Evolutionary conservation across 2,113 vertebrate genomes (phyloP).

Genomic region (Trochalopteron elliotii): DNA sequence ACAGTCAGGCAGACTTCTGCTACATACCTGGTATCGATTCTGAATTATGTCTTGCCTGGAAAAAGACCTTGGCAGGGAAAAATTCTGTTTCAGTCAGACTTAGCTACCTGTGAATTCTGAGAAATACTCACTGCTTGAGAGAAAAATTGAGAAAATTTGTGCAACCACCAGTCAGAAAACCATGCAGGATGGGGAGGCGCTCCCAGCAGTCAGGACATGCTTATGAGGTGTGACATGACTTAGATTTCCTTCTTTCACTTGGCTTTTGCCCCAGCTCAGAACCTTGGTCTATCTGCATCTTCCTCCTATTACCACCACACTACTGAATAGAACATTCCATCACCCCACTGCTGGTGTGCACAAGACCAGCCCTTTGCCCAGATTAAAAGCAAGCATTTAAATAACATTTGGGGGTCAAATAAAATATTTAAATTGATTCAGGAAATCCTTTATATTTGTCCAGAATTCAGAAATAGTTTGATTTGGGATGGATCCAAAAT

Average conservation of each 20-base stretch:
- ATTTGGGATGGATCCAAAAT: background rate
- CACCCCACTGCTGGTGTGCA: background rate
- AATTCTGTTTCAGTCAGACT: background rate
- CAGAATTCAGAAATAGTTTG: background rate
- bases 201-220: background rate
- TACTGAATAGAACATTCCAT: background rate
- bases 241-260: background rate
- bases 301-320: background rate
- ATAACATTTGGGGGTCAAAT: background rate
- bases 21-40: background rate
- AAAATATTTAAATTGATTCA: background rate
- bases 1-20: constrained; percentile 29
- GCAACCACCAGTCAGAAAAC: background rate
- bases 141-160: background rate
- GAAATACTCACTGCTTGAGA: background rate
- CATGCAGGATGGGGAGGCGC: accelerated
- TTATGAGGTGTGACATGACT: background rate
- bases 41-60: background rate
- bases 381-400: background rate
- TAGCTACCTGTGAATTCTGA: background rate
- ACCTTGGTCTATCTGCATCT: background rate
- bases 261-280: background rate
- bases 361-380: background rate
- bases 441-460: background rate
- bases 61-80: background rate